Base-by-base conservation (phyloP, 2,888 invertebrate species). In the Chrysomela aeneicollis region DNA sequence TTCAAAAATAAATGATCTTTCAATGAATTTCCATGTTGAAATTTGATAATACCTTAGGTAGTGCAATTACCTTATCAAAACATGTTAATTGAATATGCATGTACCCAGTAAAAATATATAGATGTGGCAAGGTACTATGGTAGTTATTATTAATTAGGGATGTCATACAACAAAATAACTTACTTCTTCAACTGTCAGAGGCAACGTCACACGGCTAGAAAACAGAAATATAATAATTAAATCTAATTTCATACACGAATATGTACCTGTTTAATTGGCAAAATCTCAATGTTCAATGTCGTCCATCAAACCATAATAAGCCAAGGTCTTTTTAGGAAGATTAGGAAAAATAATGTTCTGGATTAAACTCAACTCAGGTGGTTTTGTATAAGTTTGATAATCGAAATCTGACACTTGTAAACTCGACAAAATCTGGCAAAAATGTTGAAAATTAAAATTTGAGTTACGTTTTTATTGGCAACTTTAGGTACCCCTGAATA, bases 111-210 rank as follows among this genome's bases (percentile, higher is more conserved):
- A 17, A 60, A 19, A 54, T 37, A 42, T 51, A 54, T 57, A 53
- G 46, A 50, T 50, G 59, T 54, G 54, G 32, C 32, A 17, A 52
- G n/a, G 6, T 54, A 49, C n/a, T 49, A 59, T 59, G 62, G 63
- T 64, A 53, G 21, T 46, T 50, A 51, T 49, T 59, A 61, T 52
- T 51, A 37, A 47, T 58, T 37, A n/a, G 9, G 32, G 60, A 53
- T 22, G 51, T 50, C 53, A 49, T 51, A 51, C 17, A 64, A 66
- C 58, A 59, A 46, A 64, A 74, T 59, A 68, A 85, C 92, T 88
- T 87, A 96, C 96, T 93, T 97, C 97, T 86, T 97, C 96, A 76
- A 97, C 97, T 78, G 95, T 95, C 84, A 97, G 89, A 81, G 97
- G 97, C 84, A 98, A 89, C 83, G 95, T 92, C 80, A 98, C 94